phyloP scores from a whole-genome alignment of 2,113 vertebrate genomes.

The Megaceryle maxima region DNA sequence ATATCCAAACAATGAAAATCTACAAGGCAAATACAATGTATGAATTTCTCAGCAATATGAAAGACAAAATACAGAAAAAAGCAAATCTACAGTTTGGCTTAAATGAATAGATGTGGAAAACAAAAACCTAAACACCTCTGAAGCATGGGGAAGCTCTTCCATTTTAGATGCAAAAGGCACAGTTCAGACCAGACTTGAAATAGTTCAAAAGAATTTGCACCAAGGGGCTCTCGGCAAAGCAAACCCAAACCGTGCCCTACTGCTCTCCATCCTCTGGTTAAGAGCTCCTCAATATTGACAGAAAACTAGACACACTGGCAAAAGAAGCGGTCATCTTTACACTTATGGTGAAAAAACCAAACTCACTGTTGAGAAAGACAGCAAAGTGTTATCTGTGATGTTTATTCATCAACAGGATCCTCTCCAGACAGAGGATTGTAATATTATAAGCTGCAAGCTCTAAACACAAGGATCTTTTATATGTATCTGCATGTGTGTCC shows the following conservation, averaged over 20 bases:
- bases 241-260: fast-evolving
- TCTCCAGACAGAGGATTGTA: background rate
- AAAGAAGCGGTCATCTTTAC: background rate
- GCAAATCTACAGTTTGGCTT: background rate
- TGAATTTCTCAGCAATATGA: too few species aligned
- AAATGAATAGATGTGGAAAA: background rate
- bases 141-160: background rate
- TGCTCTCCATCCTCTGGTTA: background rate
- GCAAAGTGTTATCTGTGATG: background rate
- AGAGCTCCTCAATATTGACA: background rate
- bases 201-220: background rate
- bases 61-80: too few species aligned
- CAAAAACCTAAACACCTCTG: background rate
- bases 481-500: background rate
- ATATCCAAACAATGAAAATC: background rate
- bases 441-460: background rate
- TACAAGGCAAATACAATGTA: background rate
- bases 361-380: background rate
- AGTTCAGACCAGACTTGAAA: background rate
- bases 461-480: background rate
- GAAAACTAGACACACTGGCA: background rate
- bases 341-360: background rate
- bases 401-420: background rate
- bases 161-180: background rate
- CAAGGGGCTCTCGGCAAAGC: background rate